Evolutionary conservation across 2,113 vertebrate genomes (phyloP), one percentile per base, ranked within the genome.

Genomic region (Litocranius walleri): DNA sequence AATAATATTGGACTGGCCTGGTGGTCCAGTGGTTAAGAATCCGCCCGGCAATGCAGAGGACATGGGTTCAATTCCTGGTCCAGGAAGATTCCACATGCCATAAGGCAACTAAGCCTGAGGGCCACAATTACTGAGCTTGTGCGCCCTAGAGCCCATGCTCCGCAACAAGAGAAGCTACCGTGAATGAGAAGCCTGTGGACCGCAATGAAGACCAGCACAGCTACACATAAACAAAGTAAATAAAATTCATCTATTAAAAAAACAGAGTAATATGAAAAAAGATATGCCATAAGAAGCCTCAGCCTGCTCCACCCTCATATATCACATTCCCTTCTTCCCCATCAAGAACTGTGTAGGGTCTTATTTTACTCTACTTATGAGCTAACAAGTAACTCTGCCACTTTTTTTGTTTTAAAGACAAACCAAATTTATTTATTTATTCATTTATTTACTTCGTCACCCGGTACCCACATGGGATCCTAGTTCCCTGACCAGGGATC

Each of bases 251-350:
- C 19, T 36, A 12, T 71, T 71, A 71, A 11, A 21, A 78, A 94
- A 96, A 21, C 33, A 43, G n/a, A 91, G 30, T 43, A 78, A 64
- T 52, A 29, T 59, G 48, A 57, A 82, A 84, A 78, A 88, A 78
- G 7, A 40, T 12, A 64, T 0, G 56, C 36, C 27, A 10, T 57
- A 59, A 91, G 50, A 83, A 86, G 59, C 62, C 5, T 62, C 62
- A n/a, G 54, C 33, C 33, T 21, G 21, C 4, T 77, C 48, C 30
- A 21, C 16, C 7, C 27, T 40, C 12, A 29, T 19, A 6, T 11
- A 83, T 14, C 50, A 27, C 77, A 56, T 62, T 89, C 21, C 3
- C 21, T 17, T 9, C 25, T 36, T 84, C 43, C 21, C 17, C 14
- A 13, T 19, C 5, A 5, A 84, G 21, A 67, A 43, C 27, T 67